Conservation (phyloP, 1,140 invertebrate genomes). For the Lithobius niger region DNA sequence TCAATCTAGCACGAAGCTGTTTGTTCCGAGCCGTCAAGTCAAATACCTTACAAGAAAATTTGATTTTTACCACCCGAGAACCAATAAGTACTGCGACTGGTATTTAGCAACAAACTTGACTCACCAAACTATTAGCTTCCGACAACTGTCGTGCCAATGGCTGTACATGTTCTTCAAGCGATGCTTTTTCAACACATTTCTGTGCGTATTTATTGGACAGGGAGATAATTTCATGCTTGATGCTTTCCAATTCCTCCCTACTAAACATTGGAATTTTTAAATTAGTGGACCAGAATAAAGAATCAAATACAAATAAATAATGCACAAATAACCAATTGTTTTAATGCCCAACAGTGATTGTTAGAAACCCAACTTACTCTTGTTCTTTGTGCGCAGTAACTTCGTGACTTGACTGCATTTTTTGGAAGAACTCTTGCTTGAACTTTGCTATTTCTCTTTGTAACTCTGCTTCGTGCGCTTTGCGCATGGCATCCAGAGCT, state of each 20-base stretch:
- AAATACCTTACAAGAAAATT: slow-evolving; percentile 21
- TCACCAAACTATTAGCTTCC: slow-evolving; percentile 40
- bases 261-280: slow-evolving; percentile 14
- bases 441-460: slow-evolving; percentile 73
- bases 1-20: slow-evolving; percentile 55
- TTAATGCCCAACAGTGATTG: no score
- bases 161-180: slow-evolving; percentile 67
- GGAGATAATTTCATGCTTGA: slow-evolving; percentile 69
- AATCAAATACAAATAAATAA: background rate
- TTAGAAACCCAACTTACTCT: slow-evolving; percentile 37
- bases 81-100: background rate
- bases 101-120: background rate
- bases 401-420: slow-evolving; percentile 46
- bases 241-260: slow-evolving; percentile 67
- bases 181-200: slow-evolving; percentile 78
- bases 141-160: slow-evolving; percentile 56
- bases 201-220: slow-evolving; percentile 79
- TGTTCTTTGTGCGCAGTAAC: slow-evolving; percentile 42
- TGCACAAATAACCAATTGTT: background rate
- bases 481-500: slow-evolving; percentile 80
- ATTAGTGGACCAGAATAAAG: background rate
- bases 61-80: background rate
- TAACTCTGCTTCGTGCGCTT: slow-evolving; percentile 82
- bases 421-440: slow-evolving; percentile 62
- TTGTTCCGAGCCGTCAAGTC: slow-evolving; percentile 43